Percentiles rank a stretch among this genome's conserved stretches.
Evolutionary conservation across 2,888 invertebrate species (phyloP).

Genomic region (Strigamia maritima): DNA sequence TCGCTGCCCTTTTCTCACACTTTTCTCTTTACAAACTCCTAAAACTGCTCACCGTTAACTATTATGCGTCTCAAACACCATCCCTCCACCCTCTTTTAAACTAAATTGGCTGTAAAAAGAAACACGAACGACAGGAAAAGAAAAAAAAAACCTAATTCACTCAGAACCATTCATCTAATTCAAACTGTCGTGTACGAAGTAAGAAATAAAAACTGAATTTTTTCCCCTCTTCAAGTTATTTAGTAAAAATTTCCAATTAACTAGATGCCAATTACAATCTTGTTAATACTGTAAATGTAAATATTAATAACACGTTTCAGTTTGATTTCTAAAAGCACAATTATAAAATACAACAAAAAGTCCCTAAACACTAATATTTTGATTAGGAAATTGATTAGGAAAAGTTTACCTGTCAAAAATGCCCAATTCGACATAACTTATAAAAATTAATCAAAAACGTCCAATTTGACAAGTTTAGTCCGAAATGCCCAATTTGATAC

Average conservation of each 20-base stretch:
- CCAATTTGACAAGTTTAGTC: no score
- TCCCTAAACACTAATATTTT: no score
- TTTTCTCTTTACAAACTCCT: slow-evolving; percentile 4
- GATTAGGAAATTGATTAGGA: no score
- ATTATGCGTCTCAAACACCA: neutral
- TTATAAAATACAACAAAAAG: no score
- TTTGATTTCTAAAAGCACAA: no score
- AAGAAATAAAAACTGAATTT: neutral
- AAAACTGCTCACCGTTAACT: slow-evolving; percentile 4
- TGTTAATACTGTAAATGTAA: no score
- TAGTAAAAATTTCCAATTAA: neutral
- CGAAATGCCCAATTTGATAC: no score
- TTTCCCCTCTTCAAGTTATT: neutral
- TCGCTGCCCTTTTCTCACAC: slow-evolving; percentile 4
- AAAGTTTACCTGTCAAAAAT: no score
- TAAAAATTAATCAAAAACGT: no score
- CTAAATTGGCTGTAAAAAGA: slow-evolving; percentile 4
- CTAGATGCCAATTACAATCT: neutral
- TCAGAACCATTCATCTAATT: neutral
- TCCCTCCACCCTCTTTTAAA: slow-evolving; percentile 4
- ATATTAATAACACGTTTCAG: no score
- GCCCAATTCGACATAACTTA: no score
- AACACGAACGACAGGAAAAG: neutral
- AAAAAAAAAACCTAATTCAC: neutral
- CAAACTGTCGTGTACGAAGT: neutral